Conservation (phyloP, 2,888 invertebrate species). For the Caenorhabditis sp. region DNA sequence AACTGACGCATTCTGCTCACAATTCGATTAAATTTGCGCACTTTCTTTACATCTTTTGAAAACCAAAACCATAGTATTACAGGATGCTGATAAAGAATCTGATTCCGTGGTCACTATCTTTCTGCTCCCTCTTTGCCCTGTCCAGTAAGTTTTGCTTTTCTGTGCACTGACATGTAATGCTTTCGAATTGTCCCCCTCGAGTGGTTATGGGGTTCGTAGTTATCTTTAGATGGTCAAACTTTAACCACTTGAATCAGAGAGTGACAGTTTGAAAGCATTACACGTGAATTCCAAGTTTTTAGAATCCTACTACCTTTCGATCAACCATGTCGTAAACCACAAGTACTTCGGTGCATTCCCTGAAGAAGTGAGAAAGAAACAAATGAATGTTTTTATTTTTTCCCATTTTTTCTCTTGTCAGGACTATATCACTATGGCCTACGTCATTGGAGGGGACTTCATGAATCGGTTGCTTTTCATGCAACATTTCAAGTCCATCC, state of each 20-base stretch:
- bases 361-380: conserved; percentile 36
- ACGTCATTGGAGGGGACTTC: conserved; percentile 37
- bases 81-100: conserved; percentile 21
- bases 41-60: too few relatives aligned
- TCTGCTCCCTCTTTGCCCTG: too few relatives aligned
- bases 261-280: too few relatives aligned
- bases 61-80: too few relatives aligned
- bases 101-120: too few relatives aligned
- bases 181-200: too few relatives aligned
- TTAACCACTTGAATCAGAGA: background rate
- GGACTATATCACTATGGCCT: conserved; percentile 31
- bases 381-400: background rate
- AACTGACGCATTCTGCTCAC: background rate
- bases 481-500: conserved; percentile 51
- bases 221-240: too few relatives aligned
- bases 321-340: conserved; percentile 33
- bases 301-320: conserved; percentile 22
- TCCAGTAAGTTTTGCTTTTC: too few relatives aligned
- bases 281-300: conserved; percentile 21
- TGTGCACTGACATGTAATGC: too few relatives aligned
- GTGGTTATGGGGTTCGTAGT: too few relatives aligned
- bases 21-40: too few relatives aligned
- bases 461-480: conserved; percentile 39
- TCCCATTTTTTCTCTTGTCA: background rate
- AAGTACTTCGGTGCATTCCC: conserved; percentile 34